Base-by-base conservation (phyloP, 1,140 invertebrate genomes). In the Cydia amplana region DNA sequence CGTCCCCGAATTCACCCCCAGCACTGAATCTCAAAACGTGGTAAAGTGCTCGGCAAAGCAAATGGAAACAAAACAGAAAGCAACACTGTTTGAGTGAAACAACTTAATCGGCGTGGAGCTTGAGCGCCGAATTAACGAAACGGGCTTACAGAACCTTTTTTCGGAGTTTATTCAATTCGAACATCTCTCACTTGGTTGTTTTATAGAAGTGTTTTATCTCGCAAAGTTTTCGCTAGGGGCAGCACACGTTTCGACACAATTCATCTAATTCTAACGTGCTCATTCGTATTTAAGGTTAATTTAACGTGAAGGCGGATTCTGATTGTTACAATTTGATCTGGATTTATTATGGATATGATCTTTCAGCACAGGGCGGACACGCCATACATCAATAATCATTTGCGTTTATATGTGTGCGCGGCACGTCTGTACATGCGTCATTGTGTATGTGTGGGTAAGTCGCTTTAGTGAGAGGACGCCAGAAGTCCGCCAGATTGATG, bases 151-250 rank as follows among this genome's bases (percentile, higher is more conserved):
- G 74, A 74, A 75, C 73, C 75, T 78, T 76, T 78, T 80, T 79
- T 77, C 23, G 75, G 67, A 78, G 32, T 76, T 77, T 80, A 76
- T 80, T 78, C 77, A 74, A 74, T 78, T 74, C 55, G 73, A 65
- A 78, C 51, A 78, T 78, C 74, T 78, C 77, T 78, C 63, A 80
- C 43, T 74, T 72, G 72, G 67, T 76, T 73, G 79, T 75, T 78
- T 80, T 74, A 72, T 79, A 49, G 32, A 23, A 49, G 46, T 9
- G 55, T 23, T 60, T 60, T 60, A 60, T 60, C 20, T 60, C 18
- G 9, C 55, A 10, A 23, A 20, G 55, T 23, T 60, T 60, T 18
- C 6, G n/a, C 16, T 16, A 51, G 49, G 2, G 14, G n/a, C 14
- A 4, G n/a, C 14, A 4, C 43, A 12, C n/a, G 49, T 51, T 51